These are phyloP conservation scores for Heliconius hewitsoni DNA, from an alignment of 1,140 invertebrate species.

Conservation along the genomic window DNA sequence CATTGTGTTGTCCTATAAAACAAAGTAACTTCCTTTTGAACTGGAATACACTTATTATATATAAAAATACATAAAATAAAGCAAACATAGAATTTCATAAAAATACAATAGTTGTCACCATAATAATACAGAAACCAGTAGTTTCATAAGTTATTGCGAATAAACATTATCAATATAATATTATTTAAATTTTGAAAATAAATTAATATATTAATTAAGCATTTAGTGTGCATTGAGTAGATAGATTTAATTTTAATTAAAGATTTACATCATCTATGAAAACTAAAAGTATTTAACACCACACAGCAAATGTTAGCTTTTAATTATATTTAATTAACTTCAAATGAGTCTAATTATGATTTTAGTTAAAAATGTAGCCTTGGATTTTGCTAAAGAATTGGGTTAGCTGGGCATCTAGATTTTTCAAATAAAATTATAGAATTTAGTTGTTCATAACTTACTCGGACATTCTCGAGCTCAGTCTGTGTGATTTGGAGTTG, in stretches of 20 bases:
- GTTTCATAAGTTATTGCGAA: background rate
- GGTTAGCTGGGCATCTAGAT: slow-evolving; percentile 38
- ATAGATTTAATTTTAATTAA: background rate
- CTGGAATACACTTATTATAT: too few species aligned
- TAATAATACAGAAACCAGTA: background rate
- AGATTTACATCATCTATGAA: background rate
- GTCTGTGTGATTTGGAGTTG: slow-evolving; percentile 90
- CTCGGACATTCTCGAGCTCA: slow-evolving; percentile 92
- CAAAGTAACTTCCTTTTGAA: too few species aligned
- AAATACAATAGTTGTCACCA: background rate
- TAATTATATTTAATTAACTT: background rate
- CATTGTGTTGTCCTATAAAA: too few species aligned
- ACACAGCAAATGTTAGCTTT: slow-evolving; percentile 9
- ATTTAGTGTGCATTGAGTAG: slow-evolving; percentile 1
- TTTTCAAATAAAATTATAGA: background rate
- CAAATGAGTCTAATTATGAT: slow-evolving; percentile 21
- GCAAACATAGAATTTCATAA: background rate
- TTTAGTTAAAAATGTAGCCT: slow-evolving; percentile 28
- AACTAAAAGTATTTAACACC: slow-evolving; percentile 1
- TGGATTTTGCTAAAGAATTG: slow-evolving; percentile 13
- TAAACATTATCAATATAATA: background rate
- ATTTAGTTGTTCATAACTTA: slow-evolving; percentile 71
- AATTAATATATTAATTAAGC: background rate
- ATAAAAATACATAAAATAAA: too few species aligned
- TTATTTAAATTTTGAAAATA: background rate